These are phyloP conservation scores for Monochamus saltuarius DNA, from an alignment of 1,140 invertebrate species.

Conservation along the genomic window DNA sequence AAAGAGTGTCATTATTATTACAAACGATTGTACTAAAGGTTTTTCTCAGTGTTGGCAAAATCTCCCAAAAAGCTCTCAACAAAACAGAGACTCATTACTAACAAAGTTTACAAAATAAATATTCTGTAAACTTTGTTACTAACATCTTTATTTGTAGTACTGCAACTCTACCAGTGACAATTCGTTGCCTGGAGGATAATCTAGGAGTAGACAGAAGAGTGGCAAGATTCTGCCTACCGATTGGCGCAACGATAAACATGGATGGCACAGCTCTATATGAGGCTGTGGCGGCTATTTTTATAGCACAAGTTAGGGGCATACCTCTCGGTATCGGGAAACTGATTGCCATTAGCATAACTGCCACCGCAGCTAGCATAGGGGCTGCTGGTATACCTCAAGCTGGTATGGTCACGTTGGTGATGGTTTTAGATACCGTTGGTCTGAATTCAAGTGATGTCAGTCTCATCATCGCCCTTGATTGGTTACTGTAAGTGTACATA, in stretches of 20 bases:
- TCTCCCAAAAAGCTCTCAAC: too few relatives aligned
- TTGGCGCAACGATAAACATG: constrained; percentile 85
- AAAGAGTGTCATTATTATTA: too few relatives aligned
- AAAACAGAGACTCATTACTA: too few relatives aligned
- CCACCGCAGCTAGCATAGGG: constrained; percentile 84
- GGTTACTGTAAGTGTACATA: constrained; percentile 73
- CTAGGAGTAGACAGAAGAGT: constrained; percentile 74
- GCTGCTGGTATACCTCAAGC: constrained; percentile 89
- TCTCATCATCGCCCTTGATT: constrained; percentile 84
- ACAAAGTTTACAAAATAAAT: too few relatives aligned
- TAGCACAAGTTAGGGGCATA: constrained; percentile 72
- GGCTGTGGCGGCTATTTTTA: constrained; percentile 82
- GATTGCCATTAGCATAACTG: constrained; percentile 67
- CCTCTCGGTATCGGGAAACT: constrained; percentile 65
- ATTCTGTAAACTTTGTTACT: too few relatives aligned
- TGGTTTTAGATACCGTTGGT: constrained; percentile 83
- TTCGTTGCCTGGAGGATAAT: constrained; percentile 76
- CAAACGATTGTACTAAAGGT: too few relatives aligned
- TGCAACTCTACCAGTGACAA: constrained; percentile 73
- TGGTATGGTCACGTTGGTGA: constrained; percentile 81
- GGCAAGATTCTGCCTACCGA: constrained; percentile 81
- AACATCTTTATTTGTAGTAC: constrained; percentile 55
- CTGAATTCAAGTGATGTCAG: constrained; percentile 80
- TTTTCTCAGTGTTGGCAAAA: too few relatives aligned
- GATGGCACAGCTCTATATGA: constrained; percentile 85